phyloP scores from a whole-genome alignment of 2,888 invertebrate species.

The Epirrhoe alternata region DNA sequence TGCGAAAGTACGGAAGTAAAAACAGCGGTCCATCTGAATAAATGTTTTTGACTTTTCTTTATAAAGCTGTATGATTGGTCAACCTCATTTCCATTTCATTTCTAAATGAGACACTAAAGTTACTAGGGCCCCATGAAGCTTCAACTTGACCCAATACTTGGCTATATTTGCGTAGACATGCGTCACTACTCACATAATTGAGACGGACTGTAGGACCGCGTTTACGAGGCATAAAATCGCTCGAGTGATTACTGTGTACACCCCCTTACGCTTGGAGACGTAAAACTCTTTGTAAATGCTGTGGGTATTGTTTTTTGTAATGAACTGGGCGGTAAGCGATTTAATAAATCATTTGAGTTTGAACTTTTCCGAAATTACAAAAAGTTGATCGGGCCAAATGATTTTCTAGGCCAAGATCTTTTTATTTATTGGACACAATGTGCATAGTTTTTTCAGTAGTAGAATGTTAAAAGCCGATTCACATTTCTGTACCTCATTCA shows the following conservation, averaged over 20 bases:
- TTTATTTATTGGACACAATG: too few relatives aligned
- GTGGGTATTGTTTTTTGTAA: slow-evolving; percentile 10
- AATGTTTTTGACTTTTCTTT: too few relatives aligned
- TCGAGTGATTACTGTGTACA: slow-evolving; percentile 58
- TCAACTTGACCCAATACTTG: slow-evolving; percentile 31
- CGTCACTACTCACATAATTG: slow-evolving; percentile 53
- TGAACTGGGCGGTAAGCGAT: slow-evolving; percentile 14
- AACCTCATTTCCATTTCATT: background rate
- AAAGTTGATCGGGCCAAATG: too few relatives aligned
- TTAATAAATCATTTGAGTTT: background rate
- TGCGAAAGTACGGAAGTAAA: too few relatives aligned
- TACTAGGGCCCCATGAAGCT: background rate
- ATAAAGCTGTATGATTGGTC: too few relatives aligned
- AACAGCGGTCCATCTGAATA: too few relatives aligned
- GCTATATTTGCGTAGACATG: slow-evolving; percentile 48
- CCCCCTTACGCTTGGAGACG: slow-evolving; percentile 38
- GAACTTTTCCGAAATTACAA: background rate
- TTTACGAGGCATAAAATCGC: slow-evolving; percentile 63
- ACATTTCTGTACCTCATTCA: too few relatives aligned
- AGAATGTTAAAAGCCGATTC: too few relatives aligned
- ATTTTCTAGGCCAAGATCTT: too few relatives aligned
- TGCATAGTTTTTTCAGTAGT: too few relatives aligned
- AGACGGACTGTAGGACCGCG: slow-evolving; percentile 51
- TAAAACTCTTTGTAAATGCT: slow-evolving; percentile 42
- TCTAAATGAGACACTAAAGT: background rate